phyloP scores from a whole-genome alignment of 1,140 invertebrate genomes.

The Aphelenchoides besseyi region DNA sequence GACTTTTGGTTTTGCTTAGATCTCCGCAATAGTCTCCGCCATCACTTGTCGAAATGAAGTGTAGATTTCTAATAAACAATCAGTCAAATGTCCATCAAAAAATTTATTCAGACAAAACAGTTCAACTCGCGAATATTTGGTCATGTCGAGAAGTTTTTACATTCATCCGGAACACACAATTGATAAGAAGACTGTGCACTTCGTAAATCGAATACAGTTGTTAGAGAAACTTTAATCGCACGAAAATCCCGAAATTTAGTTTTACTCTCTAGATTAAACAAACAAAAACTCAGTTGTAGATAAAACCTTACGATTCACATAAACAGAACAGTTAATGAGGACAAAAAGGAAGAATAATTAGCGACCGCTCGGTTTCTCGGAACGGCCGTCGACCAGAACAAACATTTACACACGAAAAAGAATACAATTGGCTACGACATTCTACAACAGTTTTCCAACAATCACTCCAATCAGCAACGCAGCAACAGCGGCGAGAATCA shows the following conservation, averaged over 20 bases:
- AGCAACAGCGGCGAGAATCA: slow-evolving; percentile 31
- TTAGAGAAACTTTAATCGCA: background rate
- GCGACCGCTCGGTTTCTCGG: background rate
- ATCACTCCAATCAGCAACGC: slow-evolving; percentile 41
- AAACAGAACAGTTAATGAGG: background rate
- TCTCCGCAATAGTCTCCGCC: background rate
- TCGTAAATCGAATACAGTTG: background rate
- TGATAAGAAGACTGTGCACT: background rate
- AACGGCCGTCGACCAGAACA: background rate
- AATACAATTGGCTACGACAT: background rate
- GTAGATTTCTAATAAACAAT: no score
- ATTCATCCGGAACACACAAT: background rate
- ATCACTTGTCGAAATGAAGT: no score
- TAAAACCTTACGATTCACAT: background rate
- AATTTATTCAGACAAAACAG: background rate
- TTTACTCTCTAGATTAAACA: background rate
- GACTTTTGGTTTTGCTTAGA: background rate
- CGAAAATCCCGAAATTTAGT: background rate
- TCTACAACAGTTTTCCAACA: slow-evolving; percentile 40
- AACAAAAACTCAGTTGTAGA: background rate
- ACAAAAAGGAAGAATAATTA: background rate
- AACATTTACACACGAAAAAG: background rate
- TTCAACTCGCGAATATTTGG: no score
- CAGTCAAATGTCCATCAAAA: no score
- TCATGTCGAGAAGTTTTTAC: no score